Evolutionary conservation across 2,797 vertebrate genomes (phyloP).

Genomic region (Thaleichthys pacificus): DNA sequence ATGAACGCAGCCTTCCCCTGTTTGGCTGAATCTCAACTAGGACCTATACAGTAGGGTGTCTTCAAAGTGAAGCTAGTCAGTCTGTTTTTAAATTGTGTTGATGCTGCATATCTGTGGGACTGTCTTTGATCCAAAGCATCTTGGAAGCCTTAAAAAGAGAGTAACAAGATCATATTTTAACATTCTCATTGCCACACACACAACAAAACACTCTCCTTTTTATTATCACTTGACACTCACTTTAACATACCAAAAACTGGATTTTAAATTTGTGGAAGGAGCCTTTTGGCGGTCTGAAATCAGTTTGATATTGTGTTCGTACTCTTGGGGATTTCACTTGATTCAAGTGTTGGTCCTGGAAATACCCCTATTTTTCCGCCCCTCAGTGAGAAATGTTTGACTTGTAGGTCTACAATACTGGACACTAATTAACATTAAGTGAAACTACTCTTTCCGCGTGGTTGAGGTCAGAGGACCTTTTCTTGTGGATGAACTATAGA

Average conservation of each 20-base stretch:
- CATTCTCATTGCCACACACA: constrained; percentile 13
- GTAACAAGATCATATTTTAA: constrained; percentile 56
- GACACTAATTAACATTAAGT: too few relatives aligned
- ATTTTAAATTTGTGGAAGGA: not conserved
- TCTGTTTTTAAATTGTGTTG: constrained; percentile 57
- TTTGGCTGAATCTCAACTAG: constrained; percentile 48
- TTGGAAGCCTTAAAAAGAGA: constrained; percentile 65
- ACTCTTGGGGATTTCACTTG: too few relatives aligned
- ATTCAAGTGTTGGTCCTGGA: too few relatives aligned
- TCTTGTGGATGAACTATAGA: too few relatives aligned
- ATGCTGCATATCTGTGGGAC: constrained; percentile 62
- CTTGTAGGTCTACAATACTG: too few relatives aligned
- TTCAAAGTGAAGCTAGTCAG: constrained; percentile 38
- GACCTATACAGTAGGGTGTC: constrained; percentile 41
- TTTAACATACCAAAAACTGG: not conserved
- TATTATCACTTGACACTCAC: not conserved
- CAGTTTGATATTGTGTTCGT: too few relatives aligned
- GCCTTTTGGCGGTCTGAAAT: too few relatives aligned
- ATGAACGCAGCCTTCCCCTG: constrained; percentile 27
- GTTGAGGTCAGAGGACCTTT: too few relatives aligned
- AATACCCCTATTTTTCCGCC: too few relatives aligned
- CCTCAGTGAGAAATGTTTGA: too few relatives aligned
- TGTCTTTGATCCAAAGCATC: constrained; percentile 70
- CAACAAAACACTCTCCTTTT: constrained; percentile 15
- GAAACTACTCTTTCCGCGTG: too few relatives aligned